Percentiles rank a stretch among this genome's conserved stretches.
Evolutionary conservation across 2,113 vertebrate species (phyloP).

Genomic region (Stercorarius parasiticus): DNA sequence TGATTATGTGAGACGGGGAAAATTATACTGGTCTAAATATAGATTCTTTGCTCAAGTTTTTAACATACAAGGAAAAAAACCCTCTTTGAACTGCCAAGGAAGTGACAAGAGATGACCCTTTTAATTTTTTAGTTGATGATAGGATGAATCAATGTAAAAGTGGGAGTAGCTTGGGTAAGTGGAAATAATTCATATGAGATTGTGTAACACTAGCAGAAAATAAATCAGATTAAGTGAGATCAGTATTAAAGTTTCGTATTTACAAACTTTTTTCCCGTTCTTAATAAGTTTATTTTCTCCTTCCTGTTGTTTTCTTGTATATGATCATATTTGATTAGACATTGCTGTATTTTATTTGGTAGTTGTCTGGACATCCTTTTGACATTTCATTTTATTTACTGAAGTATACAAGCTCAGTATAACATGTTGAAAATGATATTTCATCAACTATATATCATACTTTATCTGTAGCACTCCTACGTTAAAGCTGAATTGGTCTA

Average conservation of each 20-base stretch:
- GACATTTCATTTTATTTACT: background rate
- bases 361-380: background rate
- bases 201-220: background rate
- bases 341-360: background rate
- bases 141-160: background rate
- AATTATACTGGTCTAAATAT: background rate
- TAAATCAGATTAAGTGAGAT: background rate
- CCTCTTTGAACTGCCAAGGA: background rate
- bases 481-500: background rate
- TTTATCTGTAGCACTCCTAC: background rate
- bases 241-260: background rate
- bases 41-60: background rate
- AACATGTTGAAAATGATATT: background rate
- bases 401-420: background rate
- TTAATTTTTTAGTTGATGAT: background rate
- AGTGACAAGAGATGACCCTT: background rate
- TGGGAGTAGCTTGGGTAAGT: background rate
- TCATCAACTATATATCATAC: background rate
- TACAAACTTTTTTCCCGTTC: background rate
- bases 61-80: background rate
- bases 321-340: background rate
- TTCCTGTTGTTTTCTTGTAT: background rate
- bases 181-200: background rate
- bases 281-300: background rate
- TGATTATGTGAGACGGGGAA: background rate